phyloP scores from a whole-genome alignment of 2,797 vertebrate species.

The Tachyglossus aculeatus region DNA sequence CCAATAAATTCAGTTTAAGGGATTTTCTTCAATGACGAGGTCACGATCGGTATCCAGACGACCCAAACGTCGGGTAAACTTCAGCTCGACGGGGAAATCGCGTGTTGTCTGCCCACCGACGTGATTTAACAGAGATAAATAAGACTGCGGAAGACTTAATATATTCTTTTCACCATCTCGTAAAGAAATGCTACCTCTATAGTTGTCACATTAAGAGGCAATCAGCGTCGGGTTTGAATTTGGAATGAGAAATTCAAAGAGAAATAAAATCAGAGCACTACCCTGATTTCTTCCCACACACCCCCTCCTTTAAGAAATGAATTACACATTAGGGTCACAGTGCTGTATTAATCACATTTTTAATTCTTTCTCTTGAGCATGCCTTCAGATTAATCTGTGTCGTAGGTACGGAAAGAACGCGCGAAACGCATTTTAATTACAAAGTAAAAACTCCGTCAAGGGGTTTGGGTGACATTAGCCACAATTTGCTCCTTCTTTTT shows the following conservation, averaged over 20 bases:
- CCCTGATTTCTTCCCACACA: constrained; percentile 47
- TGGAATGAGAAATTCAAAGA: constrained; percentile 44
- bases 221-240: constrained; percentile 28
- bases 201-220: constrained; percentile 48
- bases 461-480: constrained; percentile 20
- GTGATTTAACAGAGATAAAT: neutral
- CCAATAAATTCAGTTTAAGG: too few species aligned
- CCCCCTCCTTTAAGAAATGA: constrained; percentile 62
- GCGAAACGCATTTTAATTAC: constrained; percentile 48
- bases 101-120: too few species aligned
- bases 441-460: constrained; percentile 43
- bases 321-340: constrained; percentile 47
- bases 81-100: too few species aligned
- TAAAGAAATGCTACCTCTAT: constrained; percentile 16
- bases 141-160: constrained; percentile 14
- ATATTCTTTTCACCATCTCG: constrained; percentile 28
- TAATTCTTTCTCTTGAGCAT: constrained; percentile 63
- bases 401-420: constrained; percentile 39
- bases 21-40: too few species aligned
- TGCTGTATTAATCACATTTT: constrained; percentile 61
- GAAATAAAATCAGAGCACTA: constrained; percentile 37
- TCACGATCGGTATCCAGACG: too few species aligned
- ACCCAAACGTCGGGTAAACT: too few species aligned
- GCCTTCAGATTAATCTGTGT: constrained; percentile 42
- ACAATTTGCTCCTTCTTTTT: neutral